Conservation (phyloP, 2,888 invertebrate species). For the Nyleta sp. region DNA sequence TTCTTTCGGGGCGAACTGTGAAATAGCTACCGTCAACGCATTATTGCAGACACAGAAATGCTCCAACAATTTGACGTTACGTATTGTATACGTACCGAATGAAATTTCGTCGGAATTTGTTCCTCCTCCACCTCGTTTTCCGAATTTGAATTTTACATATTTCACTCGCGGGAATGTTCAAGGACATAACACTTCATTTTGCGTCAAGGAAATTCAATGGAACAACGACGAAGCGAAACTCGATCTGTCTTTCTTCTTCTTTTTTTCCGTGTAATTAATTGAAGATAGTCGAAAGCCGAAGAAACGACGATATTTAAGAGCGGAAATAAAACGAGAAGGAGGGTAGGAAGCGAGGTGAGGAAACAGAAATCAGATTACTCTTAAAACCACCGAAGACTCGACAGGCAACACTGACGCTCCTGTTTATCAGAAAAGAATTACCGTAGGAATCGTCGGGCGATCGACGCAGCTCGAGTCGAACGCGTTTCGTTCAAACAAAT, state of each 20-base stretch:
- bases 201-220: too few species aligned
- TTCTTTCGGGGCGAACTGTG: constrained; percentile 42
- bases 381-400: too few species aligned
- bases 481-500: constrained; percentile 18
- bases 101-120: constrained; percentile 42
- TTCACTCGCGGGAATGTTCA: constrained; percentile 10
- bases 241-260: too few species aligned
- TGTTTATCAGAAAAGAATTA: constrained; percentile 25
- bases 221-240: too few species aligned
- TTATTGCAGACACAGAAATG: constrained; percentile 37
- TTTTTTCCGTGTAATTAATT: too few species aligned
- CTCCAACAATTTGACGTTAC: constrained; percentile 40
- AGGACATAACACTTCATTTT: background rate
- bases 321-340: too few species aligned
- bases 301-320: too few species aligned
- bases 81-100: constrained; percentile 40
- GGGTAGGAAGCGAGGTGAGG: too few species aligned
- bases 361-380: too few species aligned
- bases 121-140: constrained; percentile 15
- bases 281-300: too few species aligned
- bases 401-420: too few species aligned
- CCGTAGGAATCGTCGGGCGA: constrained; percentile 21
- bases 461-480: too few species aligned
- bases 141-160: constrained; percentile 41
- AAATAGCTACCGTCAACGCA: constrained; percentile 55